Evolutionary conservation across 2,888 invertebrate genomes (phyloP), one percentile per base, ranked within the genome.

Genomic region (Callyntrura guangdongensis): DNA sequence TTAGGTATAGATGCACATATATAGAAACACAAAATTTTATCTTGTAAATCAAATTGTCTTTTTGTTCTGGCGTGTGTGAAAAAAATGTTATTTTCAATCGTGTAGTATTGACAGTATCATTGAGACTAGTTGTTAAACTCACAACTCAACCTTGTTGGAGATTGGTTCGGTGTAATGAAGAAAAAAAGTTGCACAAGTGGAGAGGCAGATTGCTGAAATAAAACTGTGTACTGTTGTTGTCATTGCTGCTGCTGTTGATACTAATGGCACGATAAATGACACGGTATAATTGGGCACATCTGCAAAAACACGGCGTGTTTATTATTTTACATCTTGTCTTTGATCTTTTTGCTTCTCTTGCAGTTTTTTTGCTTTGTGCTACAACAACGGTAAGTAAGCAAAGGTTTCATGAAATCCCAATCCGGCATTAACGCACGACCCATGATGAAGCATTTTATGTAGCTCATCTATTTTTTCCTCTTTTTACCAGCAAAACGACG

Each of bases 241-340:
- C 11, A 9, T 3, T 9, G 61, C 9, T 20, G 61, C 6, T 49
- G 20, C 22, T 77, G 20, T 49, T 77, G 74, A 77, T 20, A 14
- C 49, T 77, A 49, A 81, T 59, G 27, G 45, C 82, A 82, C 82
- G 82, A 82, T 61, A 82, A 82, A 36, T 82, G 82, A 61, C 82
- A 82, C 59, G 61, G 36, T 45, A 61, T 36, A 82, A 82, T 82
- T 82, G 82, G 61, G 61, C 45, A 36, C 82, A 45, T 82, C 36
- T 77, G 77, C 56, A 74, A 74, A 67, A 74, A 74, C 17, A 74
- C 45, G 17, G 17, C 27, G 20, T 74, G 20, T 74, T 64, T 14
- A 25, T 64, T 25, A 36, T 36, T 64, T 6, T 14, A 27, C 14
- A 36, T 36, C 36, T 36, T 14, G 14, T 67, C 27, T 67, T 45